These are phyloP conservation scores for Lasiurus cinereus DNA, from an alignment of 2,113 vertebrate genomes.

Conservation along the genomic window DNA sequence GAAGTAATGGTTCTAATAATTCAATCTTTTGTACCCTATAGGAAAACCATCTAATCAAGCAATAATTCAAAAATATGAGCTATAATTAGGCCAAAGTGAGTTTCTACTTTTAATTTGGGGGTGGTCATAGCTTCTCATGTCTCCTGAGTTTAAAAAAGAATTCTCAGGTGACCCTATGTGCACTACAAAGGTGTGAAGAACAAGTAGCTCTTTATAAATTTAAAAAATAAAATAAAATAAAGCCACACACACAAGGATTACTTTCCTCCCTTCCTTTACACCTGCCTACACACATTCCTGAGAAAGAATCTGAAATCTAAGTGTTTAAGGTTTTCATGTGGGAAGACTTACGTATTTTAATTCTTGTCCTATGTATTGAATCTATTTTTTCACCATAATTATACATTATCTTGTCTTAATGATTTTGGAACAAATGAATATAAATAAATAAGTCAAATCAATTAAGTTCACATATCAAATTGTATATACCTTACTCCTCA, in stretches of 20 bases:
- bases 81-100: neutral
- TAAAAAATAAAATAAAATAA: neutral
- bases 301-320: neutral
- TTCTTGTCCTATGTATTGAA: neutral
- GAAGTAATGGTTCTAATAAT: neutral
- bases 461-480: conserved; percentile 55
- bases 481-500: conserved; percentile 23
- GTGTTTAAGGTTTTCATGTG: neutral
- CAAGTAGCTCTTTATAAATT: neutral
- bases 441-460: conserved; percentile 42
- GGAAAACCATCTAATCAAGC: neutral
- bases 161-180: neutral
- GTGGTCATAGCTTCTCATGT: neutral
- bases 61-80: neutral
- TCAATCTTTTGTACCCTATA: neutral
- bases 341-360: neutral
- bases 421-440: conserved; percentile 31
- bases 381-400: conserved; percentile 20
- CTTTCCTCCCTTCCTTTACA: neutral
- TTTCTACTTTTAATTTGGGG: neutral
- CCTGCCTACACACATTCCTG: neutral
- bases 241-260: neutral
- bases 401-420: neutral
- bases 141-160: conserved; percentile 5
- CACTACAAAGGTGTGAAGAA: neutral